These are phyloP conservation scores for Ichneumoninae sp. DNA, from an alignment of 2,888 invertebrate genomes.

Conservation along the genomic window DNA sequence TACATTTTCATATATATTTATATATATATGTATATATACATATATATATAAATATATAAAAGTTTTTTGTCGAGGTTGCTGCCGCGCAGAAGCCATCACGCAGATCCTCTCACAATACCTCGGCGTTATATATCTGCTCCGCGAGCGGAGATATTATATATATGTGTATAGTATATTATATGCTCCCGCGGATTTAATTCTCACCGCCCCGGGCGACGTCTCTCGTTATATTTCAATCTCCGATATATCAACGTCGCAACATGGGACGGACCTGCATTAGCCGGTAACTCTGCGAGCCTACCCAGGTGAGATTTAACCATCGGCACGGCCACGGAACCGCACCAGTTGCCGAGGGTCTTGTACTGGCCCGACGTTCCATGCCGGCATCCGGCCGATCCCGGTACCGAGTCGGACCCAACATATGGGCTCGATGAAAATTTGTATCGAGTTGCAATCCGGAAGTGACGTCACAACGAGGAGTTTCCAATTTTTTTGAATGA, in stretches of 20 bases:
- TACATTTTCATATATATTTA: slow-evolving; percentile 28
- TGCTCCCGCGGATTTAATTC: slow-evolving; percentile 72
- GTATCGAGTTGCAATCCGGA: background rate
- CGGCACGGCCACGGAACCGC: too few relatives aligned
- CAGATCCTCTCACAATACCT: slow-evolving; percentile 57
- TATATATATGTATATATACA: background rate
- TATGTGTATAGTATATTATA: background rate
- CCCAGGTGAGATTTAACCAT: background rate
- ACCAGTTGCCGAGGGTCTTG: too few relatives aligned
- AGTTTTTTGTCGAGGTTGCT: slow-evolving; percentile 35
- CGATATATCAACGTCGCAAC: slow-evolving; percentile 69
- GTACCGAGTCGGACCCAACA: too few relatives aligned
- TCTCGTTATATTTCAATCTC: slow-evolving; percentile 76
- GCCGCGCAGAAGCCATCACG: slow-evolving; percentile 35
- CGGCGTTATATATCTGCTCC: slow-evolving; percentile 38
- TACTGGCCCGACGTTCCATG: too few relatives aligned
- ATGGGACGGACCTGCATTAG: background rate
- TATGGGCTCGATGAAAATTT: too few relatives aligned
- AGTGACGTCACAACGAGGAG: background rate
- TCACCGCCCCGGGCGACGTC: slow-evolving; percentile 67
- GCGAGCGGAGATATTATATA: slow-evolving; percentile 13
- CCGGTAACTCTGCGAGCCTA: background rate
- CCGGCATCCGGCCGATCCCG: too few relatives aligned
- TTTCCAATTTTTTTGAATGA: background rate
- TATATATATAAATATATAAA: background rate